Base-by-base conservation (phyloP, 2,113 vertebrate genomes). In the Uria lomvia region DNA sequence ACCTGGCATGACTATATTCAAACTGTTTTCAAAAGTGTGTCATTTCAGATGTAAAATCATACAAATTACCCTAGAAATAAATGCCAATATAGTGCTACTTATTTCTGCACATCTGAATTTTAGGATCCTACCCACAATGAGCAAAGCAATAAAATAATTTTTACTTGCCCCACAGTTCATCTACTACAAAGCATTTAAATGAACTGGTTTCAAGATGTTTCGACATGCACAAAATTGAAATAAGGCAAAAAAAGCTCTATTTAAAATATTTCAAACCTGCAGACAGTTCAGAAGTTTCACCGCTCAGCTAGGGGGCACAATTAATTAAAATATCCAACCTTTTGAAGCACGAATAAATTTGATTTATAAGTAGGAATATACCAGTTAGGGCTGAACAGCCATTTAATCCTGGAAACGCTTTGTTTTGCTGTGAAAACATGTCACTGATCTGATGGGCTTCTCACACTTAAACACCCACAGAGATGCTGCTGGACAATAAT, bases 281-380 rank as follows among this genome's bases (percentile, higher is more conserved):
- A 85, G 66, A 81, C n/a, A 62, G 78, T 76, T 90, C 73, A 62
- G 21, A 90, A 91, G 84, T 81, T 91, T 55, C 71, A 17, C 50
- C 79, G 89, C 92, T 92, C 84, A 92, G 76, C 86, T 42, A 79
- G 50, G 38, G 53, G 91, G 80, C 74, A 85, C 84, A 83, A 68
- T 78, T 97, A 90, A 96, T 97, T 92, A 93, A 88, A 92, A 91
- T 2, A 77, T 8, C 45, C 62, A 93, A 75, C 60, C 91, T 81
- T 95, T 34, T 75, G 88, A 94, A 95, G 88, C 72, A 56, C 56
- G 50, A 96, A 95, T 92, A 86, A 53, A 90, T 86, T 49, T 67
- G 38, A 34, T 88, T 95, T 86, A 0, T 52, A 90, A 79, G 93
- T 4, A 70, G 75, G 38, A 70, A 67, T 11, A 63, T 1, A 73